A percentile compares a stretch with the other conserved stretches of the same genome.
Evolutionary conservation across 2,888 invertebrate genomes (phyloP).

Genomic region (Troglohyphantes excavatus): DNA sequence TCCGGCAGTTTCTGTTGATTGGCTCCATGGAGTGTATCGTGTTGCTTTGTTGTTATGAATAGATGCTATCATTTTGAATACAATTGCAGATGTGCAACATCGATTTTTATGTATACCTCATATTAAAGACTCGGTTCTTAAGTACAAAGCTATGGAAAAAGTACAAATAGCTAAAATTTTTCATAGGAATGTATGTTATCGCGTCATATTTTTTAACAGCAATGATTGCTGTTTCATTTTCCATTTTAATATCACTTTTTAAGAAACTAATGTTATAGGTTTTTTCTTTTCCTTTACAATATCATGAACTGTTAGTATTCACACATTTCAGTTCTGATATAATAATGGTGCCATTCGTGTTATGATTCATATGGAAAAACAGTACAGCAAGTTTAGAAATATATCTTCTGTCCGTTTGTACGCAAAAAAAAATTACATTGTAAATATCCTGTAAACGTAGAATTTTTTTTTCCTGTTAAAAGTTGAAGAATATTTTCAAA

Average conservation of each 20-base stretch:
- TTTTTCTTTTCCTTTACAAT: background rate
- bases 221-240: constrained; percentile 27
- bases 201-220: constrained; percentile 3
- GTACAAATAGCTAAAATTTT: constrained; percentile 61
- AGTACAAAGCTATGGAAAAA: constrained; percentile 67
- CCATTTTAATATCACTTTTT: background rate
- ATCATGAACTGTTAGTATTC: background rate
- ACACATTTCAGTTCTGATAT: background rate
- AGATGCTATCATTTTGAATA: constrained; percentile 6
- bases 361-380: background rate
- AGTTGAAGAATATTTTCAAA: too few species aligned
- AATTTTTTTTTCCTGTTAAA: too few species aligned
- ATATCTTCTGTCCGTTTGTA: too few species aligned
- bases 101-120: constrained; percentile 64
- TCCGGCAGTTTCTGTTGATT: background rate
- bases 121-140: constrained; percentile 70
- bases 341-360: background rate
- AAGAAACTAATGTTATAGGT: background rate
- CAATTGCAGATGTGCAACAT: constrained; percentile 14
- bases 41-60: background rate
- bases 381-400: constrained; percentile 9
- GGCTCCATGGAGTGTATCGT: background rate
- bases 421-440: too few species aligned
- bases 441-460: too few species aligned
- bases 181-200: constrained; percentile 11